phyloP scores from a whole-genome alignment of 1,140 invertebrate species.

The Seison nebaliae region DNA sequence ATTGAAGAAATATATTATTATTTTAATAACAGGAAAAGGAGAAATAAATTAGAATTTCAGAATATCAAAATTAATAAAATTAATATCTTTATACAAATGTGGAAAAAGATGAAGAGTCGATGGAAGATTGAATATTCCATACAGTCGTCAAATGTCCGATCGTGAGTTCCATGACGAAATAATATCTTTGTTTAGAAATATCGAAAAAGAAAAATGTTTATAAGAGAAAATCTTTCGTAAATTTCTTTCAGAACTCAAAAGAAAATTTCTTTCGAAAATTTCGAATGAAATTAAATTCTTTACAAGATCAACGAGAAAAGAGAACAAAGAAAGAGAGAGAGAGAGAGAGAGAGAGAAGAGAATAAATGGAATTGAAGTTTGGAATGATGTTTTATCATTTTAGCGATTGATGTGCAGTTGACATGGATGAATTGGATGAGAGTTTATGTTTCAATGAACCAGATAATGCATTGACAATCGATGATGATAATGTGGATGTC shows the following conservation, averaged over 20 bases:
- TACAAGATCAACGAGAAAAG: not conserved
- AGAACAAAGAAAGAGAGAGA: not conserved
- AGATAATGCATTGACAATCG: too few relatives aligned
- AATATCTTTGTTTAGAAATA: not conserved
- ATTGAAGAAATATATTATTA: too few relatives aligned
- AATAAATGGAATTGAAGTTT: too few relatives aligned
- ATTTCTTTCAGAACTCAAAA: not conserved
- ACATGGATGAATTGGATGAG: too few relatives aligned
- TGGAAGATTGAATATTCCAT: not conserved
- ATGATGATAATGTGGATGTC: too few relatives aligned
- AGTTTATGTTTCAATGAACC: too few relatives aligned
- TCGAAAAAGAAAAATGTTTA: not conserved
- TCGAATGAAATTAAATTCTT: not conserved
- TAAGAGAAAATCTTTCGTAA: not conserved
- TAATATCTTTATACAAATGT: too few relatives aligned
- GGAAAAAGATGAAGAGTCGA: not conserved
- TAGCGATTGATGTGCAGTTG: too few relatives aligned
- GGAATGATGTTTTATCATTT: too few relatives aligned
- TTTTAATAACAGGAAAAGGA: too few relatives aligned
- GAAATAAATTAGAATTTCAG: too few relatives aligned
- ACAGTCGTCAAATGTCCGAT: not conserved
- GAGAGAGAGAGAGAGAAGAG: slow-evolving; percentile 1
- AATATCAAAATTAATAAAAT: too few relatives aligned
- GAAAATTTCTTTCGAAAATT: not conserved
- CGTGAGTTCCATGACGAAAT: not conserved